Evolutionary conservation across 2,113 vertebrate species (phyloP).

Genomic region (Leiothrix lutea): DNA sequence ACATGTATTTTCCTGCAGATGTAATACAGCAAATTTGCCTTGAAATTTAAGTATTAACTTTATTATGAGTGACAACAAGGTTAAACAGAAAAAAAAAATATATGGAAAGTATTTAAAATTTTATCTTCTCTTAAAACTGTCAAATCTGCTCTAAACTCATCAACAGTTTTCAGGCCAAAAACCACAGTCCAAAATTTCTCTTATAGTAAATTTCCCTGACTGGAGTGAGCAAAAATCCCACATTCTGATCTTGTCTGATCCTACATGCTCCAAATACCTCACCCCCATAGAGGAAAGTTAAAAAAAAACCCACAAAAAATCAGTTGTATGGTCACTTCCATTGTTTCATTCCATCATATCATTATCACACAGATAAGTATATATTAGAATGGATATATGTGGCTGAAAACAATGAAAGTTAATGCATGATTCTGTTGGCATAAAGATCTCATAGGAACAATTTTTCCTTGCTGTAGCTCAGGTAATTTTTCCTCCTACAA

Average conservation of each 20-base stretch:
- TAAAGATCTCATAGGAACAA: not conserved
- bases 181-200: not conserved
- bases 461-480: not conserved
- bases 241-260: not conserved
- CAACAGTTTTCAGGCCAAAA: not conserved
- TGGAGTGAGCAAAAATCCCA: not conserved
- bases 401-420: not conserved
- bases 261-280: not conserved
- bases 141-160: not conserved
- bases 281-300: fast-evolving
- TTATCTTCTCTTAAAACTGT: not conserved
- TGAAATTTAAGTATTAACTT: not conserved
- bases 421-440: not conserved
- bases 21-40: not conserved
- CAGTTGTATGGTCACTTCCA: not conserved
- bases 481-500: not conserved
- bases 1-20: not conserved
- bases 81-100: not conserved
- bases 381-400: not conserved
- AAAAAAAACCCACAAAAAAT: not conserved
- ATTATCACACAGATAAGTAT: not conserved
- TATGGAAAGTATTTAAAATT: not conserved
- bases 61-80: fast-evolving
- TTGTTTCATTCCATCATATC: not conserved
- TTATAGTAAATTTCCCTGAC: not conserved